Base-by-base conservation (phyloP, 2,113 vertebrate genomes). In the Apodemus speciosus region DNA sequence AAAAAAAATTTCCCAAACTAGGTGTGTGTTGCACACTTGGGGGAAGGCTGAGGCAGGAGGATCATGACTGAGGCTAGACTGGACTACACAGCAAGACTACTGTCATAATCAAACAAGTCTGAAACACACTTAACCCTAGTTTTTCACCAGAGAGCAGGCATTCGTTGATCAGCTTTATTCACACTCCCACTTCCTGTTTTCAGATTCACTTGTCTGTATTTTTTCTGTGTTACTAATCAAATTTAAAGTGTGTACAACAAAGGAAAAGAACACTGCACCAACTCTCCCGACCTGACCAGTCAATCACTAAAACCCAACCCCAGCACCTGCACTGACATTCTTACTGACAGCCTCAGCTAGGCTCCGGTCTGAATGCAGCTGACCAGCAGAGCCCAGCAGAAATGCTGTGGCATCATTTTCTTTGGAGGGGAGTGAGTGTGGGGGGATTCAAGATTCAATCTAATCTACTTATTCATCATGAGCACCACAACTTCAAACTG, bases 381-480 rank as follows among this genome's bases (percentile, higher is more conserved):
- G 35, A 79, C 60, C 77, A 16, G 51, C 43, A 92, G 11, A 58
- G 43, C 53, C 38, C 60, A 75, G 43, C 20, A 38, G 71, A 91
- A 88, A 90, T 1, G 40, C 53, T 72, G 14, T 83, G 60, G 40
- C 71, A 69, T 69, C 71, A 69, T 69, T 72, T 27, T 76, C 16
- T 53, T 51, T 71, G 14, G 56, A 58, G 83, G n/a, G 27, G 73
- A 90, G 32, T 23, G 1, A 62, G 2, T 18, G 40, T 49, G 27
- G n/a, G 69, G 35, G 51, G 72, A 88, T 69, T 91, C 40, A 89
- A 71, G 84, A 43, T 91, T 92, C 69, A 58, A 35, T 72, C 68
- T 72, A 89, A 88, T 88, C 35, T 83, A 79, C 8, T 88, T 95
- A 85, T 88, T 89, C 66, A 92, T 30, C 49, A 20, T 43, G 89